Evolutionary conservation across 1,140 invertebrate genomes (phyloP).

Genomic region (Danaus melanippus): DNA sequence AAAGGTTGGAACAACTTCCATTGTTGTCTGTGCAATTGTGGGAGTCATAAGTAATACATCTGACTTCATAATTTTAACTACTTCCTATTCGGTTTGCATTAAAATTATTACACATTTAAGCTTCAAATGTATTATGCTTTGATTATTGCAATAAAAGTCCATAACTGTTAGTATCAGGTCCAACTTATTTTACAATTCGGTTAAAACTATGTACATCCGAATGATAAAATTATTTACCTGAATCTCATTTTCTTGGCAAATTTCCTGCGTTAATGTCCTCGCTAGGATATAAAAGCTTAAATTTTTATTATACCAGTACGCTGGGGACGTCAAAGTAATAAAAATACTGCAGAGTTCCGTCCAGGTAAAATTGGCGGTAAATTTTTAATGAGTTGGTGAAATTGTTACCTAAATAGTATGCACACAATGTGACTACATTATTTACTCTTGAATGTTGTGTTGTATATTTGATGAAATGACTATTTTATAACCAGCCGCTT

Average conservation of each 20-base stretch:
- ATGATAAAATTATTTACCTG: slow-evolving; percentile 4
- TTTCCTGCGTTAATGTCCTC: slow-evolving; percentile 6
- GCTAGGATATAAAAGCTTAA: slow-evolving; percentile 17
- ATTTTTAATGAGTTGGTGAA: slow-evolving; percentile 18
- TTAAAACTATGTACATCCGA: not conserved
- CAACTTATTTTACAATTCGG: no score
- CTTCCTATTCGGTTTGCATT: slow-evolving; percentile 1
- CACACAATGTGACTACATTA: no score
- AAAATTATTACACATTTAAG: no score
- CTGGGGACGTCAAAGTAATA: slow-evolving; percentile 13
- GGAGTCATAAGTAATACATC: slow-evolving; percentile 7
- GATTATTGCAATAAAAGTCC: no score
- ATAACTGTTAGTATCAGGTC: no score
- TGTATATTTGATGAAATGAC: no score
- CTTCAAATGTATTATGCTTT: no score
- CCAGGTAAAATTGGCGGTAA: slow-evolving; percentile 22
- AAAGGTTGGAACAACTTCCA: slow-evolving; percentile 10
- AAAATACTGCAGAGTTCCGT: slow-evolving; percentile 17
- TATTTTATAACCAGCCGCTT: no score
- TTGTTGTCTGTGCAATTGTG: slow-evolving; percentile 12
- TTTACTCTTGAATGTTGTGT: no score
- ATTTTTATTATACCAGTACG: slow-evolving; percentile 13
- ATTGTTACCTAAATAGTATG: slow-evolving; percentile 11
- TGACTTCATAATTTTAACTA: slow-evolving; percentile 15
- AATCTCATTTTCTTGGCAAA: slow-evolving; percentile 7